Evolutionary conservation across 1,140 invertebrate genomes (phyloP), one percentile per base, ranked within the genome.

Genomic region (Olivierus martensii): DNA sequence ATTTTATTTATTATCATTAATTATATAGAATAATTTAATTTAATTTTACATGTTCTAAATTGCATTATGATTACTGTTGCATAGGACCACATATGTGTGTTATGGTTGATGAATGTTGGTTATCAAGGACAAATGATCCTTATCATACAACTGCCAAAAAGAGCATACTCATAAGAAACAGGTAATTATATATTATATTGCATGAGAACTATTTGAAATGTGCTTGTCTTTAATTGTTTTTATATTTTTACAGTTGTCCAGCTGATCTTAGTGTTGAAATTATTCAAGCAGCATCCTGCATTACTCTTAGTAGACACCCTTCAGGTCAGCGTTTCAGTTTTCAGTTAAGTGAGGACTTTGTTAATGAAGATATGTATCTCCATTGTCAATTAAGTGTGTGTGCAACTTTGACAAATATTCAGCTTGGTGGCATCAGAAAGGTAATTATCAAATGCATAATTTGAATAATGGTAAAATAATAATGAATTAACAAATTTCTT

Each of bases 231-330:
- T 22, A 45, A 22, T 14, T 45, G 9, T 45, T 45, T 19, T 45
- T 18, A 36, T 3, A 9, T 43, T 11, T 38, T 46, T 21, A n/a
- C 9, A 57, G 55, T n/a, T 57, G 55, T 46, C 46, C 55, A 5
- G 50, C 51, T 36, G 51, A 57, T 28, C 39, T 57, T 12, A 57
- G 55, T 39, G 55, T 53, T 37, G 49, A 50, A 17, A 49, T 53
- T 17, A 22, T 53, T 12, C 28, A 50, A 10, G 46, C 51, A 17
- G 49, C 43, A 21, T 47, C 46, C 17, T 53, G 51, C 43, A 37
- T 39, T 9, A 51, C n/a, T 51, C 34, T 36, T 14, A 39, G 35
- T 22, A n/a, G 43, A 21, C 21, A 41, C 47, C 45, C 37, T 22
- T 45, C 47, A 14, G 44, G 51, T 18, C 39, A 51, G 44, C 14